Conservation (phyloP, 2,888 invertebrate genomes). For the Diplazon laetatorius region DNA sequence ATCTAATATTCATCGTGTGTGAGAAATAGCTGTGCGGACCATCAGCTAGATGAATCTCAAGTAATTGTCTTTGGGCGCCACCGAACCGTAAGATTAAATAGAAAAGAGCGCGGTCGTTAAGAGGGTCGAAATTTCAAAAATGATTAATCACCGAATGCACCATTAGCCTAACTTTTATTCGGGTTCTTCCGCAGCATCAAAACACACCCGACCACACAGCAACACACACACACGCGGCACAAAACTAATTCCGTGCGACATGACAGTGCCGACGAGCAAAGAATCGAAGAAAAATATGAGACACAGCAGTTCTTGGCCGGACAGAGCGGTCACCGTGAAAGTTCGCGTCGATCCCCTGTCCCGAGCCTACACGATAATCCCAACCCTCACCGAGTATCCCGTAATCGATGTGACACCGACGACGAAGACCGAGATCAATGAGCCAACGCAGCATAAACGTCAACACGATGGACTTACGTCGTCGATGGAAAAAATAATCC, state of each 20-base stretch:
- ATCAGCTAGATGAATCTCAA: background rate
- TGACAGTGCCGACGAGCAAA: constrained; percentile 68
- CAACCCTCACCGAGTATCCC: constrained; percentile 68
- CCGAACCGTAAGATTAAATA: background rate
- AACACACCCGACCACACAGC: background rate
- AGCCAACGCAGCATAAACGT: constrained; percentile 9
- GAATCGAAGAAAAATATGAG: constrained; percentile 69
- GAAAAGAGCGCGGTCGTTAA: background rate
- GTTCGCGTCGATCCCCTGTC: constrained; percentile 75
- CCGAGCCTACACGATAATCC: constrained; percentile 76
- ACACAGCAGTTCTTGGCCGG: constrained; percentile 78
- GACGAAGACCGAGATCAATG: constrained; percentile 7
- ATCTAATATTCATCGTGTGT: background rate
- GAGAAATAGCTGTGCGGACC: background rate
- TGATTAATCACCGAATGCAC: background rate
- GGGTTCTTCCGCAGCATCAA: background rate
- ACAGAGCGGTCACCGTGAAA: constrained; percentile 73
- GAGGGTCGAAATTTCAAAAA: background rate
- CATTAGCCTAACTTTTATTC: background rate
- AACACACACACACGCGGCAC: background rate
- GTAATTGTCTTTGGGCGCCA: constrained; percentile 7
- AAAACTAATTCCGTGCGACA: constrained; percentile 44
- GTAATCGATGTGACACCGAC: constrained; percentile 46
- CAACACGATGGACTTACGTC: constrained; percentile 7
- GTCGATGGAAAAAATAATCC: constrained; percentile 18